These are phyloP conservation scores for Phylloscopus whistleri DNA, from an alignment of 2,113 vertebrate species.

Conservation along the genomic window DNA sequence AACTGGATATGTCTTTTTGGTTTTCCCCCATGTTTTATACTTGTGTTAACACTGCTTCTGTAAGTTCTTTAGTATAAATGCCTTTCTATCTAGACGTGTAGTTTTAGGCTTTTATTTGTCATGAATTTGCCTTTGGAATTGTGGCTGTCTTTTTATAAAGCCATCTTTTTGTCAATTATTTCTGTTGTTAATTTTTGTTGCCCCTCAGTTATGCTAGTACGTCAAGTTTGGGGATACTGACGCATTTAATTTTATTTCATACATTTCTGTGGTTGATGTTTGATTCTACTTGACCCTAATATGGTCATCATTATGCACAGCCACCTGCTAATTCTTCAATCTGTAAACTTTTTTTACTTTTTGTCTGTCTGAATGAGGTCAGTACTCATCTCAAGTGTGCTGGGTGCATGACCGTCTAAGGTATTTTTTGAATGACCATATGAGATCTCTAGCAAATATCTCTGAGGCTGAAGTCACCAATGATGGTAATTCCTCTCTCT, in stretches of 20 bases:
- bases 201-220: background rate
- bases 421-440: slow-evolving; percentile 53
- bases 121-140: background rate
- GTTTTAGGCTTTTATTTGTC: background rate
- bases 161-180: background rate
- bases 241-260: background rate
- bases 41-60: background rate
- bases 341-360: background rate
- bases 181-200: background rate
- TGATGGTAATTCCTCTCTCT: slow-evolving; percentile 44
- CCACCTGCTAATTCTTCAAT: slow-evolving; percentile 17
- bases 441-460: slow-evolving; percentile 44
- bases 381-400: slow-evolving; percentile 2
- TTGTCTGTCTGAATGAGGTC: background rate
- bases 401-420: slow-evolving; percentile 5
- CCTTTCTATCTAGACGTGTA: background rate
- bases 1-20: background rate
- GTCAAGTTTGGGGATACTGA: background rate
- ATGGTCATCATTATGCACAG: background rate
- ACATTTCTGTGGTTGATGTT: background rate
- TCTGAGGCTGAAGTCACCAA: slow-evolving; percentile 53
- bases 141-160: background rate
- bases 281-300: background rate
- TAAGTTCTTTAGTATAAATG: background rate
- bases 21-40: background rate